A percentile compares a stretch with the other conserved stretches of the same genome.
Conservation (phyloP, 2,888 invertebrate species). For the Erannis defoliaria region DNA sequence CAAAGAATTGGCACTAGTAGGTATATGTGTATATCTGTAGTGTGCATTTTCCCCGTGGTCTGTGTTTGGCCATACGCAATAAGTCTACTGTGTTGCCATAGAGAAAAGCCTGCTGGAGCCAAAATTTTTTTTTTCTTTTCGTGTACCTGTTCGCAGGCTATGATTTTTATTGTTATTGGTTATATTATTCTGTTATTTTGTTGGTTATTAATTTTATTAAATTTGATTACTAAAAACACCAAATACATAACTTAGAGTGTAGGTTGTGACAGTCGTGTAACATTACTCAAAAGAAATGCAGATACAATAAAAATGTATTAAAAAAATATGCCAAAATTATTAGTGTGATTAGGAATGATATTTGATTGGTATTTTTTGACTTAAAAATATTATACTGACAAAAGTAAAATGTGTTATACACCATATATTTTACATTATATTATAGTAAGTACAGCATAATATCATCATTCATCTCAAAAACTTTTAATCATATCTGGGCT, state of each 20-base stretch:
- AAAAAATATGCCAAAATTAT: slow-evolving; percentile 29
- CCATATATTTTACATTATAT: slow-evolving; percentile 17
- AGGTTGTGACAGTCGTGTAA: slow-evolving; percentile 33
- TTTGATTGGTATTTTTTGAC: slow-evolving; percentile 54
- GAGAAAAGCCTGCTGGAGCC: slow-evolving; percentile 51
- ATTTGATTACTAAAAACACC: slow-evolving; percentile 9
- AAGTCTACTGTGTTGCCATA: slow-evolving; percentile 54
- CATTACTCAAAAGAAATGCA: slow-evolving; percentile 17
- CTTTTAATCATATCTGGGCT: neutral
- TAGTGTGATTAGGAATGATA: slow-evolving; percentile 33
- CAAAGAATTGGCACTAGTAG: too few species aligned
- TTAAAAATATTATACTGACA: slow-evolving; percentile 40
- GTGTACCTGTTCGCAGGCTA: slow-evolving; percentile 52
- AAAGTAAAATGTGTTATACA: slow-evolving; percentile 13
- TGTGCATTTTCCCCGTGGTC: slow-evolving; percentile 7
- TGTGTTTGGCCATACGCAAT: slow-evolving; percentile 37
- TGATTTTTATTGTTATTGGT: slow-evolving; percentile 45
- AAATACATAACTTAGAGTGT: slow-evolving; percentile 17
- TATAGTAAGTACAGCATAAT: slow-evolving; percentile 22
- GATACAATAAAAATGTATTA: slow-evolving; percentile 12
- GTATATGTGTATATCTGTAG: slow-evolving; percentile 5
- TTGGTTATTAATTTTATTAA: slow-evolving; percentile 39
- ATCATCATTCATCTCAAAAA: neutral
- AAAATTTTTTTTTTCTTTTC: slow-evolving; percentile 40
- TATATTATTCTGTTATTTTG: slow-evolving; percentile 51